These are phyloP conservation scores for Dicerorhinus sumatrensis DNA, from an alignment of 2,113 vertebrate species.

Conservation along the genomic window DNA sequence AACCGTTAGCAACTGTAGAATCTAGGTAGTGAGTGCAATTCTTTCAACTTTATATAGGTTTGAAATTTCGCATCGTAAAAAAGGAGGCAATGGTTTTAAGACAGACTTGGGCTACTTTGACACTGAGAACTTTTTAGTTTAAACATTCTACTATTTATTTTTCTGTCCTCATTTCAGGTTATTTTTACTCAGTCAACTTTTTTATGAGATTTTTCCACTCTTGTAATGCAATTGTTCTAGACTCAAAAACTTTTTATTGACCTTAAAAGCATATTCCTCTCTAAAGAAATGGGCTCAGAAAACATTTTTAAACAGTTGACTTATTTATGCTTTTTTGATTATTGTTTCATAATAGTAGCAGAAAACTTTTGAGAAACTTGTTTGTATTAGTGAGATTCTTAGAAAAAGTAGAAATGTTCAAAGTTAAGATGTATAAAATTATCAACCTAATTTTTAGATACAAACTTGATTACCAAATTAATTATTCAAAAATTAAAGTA, in stretches of 20 bases:
- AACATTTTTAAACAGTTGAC: slow-evolving; percentile 49
- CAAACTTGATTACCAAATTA: slow-evolving; percentile 34
- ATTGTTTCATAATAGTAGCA: slow-evolving; percentile 46
- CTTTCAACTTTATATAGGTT: background rate
- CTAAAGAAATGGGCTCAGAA: slow-evolving; percentile 58
- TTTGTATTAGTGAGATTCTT: slow-evolving; percentile 3
- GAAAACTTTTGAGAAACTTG: slow-evolving; percentile 37
- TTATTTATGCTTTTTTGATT: slow-evolving; percentile 35
- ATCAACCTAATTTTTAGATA: slow-evolving; percentile 42
- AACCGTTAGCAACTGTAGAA: background rate
- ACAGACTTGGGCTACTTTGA: background rate
- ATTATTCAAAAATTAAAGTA: slow-evolving; percentile 29
- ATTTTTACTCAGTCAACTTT: slow-evolving; percentile 67
- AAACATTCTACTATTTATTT: slow-evolving; percentile 66
- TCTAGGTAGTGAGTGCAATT: background rate
- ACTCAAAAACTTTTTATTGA: slow-evolving; percentile 41
- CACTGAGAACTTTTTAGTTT: slow-evolving; percentile 40
- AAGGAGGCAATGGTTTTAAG: background rate
- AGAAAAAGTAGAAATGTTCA: slow-evolving; percentile 50
- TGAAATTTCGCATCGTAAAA: slow-evolving; percentile 45
- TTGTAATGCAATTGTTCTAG: slow-evolving; percentile 43
- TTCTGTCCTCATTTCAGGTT: slow-evolving; percentile 43
- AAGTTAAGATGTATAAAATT: slow-evolving; percentile 51
- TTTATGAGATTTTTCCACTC: slow-evolving; percentile 55
- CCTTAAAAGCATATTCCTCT: slow-evolving; percentile 57